Evolutionary conservation across 2,113 vertebrate genomes (phyloP).

Genomic region (Perca fluviatilis): DNA sequence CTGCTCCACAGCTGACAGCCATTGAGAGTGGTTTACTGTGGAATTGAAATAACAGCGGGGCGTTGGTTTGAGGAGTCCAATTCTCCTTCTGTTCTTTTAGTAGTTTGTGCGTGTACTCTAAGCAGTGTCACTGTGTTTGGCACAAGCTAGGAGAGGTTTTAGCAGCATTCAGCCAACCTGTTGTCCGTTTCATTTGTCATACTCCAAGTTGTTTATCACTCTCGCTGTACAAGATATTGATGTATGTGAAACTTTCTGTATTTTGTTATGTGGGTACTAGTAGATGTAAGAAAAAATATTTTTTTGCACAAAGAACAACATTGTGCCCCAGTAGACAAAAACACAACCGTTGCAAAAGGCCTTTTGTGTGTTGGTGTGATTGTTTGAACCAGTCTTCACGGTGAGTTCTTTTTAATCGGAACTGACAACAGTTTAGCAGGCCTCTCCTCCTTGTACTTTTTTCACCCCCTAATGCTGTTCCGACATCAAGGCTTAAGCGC

Average conservation of each 20-base stretch:
- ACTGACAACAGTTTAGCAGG: conserved; percentile 75
- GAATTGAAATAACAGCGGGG: conserved; percentile 35
- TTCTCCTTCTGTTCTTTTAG: neutral
- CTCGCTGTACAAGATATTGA: neutral
- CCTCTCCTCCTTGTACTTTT: conserved; percentile 56
- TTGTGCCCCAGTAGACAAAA: conserved; percentile 1
- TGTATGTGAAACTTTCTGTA: conserved; percentile 16
- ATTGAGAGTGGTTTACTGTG: conserved; percentile 53
- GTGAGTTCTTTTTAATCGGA: conserved; percentile 71
- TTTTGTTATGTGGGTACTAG: neutral
- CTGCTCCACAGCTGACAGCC: conserved; percentile 65
- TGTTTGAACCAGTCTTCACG: conserved; percentile 67
- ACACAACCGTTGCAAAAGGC: conserved; percentile 28
- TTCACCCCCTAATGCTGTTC: conserved; percentile 61
- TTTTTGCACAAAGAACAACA: conserved; percentile 10
- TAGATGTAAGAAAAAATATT: neutral
- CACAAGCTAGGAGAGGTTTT: conserved; percentile 2
- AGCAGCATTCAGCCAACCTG: conserved; percentile 13
- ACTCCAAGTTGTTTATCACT: neutral
- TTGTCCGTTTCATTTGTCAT: conserved; percentile 41
- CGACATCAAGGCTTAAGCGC: conserved; percentile 65
- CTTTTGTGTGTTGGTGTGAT: conserved; percentile 49
- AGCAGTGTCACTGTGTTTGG: conserved; percentile 5
- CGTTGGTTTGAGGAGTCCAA: conserved; percentile 18
- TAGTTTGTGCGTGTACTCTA: conserved; percentile 5